These are phyloP conservation scores for Hedya salicella DNA, from an alignment of 2,888 invertebrate genomes.

Conservation along the genomic window DNA sequence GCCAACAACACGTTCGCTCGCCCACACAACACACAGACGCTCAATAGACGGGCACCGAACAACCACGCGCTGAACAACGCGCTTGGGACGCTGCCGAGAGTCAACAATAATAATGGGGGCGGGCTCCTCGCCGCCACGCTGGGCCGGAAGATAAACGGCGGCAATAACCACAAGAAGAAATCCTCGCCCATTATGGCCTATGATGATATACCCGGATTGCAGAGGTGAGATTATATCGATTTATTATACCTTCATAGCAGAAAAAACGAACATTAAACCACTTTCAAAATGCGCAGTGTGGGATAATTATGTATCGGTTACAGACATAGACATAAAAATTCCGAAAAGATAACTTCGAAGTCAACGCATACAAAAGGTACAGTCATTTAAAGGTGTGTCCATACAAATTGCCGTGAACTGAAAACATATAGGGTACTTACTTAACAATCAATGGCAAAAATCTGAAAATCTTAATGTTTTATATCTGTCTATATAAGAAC, in stretches of 20 bases:
- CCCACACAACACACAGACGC: constrained; percentile 74
- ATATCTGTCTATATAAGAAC: no score
- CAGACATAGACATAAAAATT: no score
- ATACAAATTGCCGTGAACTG: no score
- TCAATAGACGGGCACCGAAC: constrained; percentile 70
- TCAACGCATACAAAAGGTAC: no score
- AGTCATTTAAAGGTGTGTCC: no score
- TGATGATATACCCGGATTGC: constrained; percentile 85
- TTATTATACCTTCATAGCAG: neutral
- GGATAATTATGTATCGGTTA: no score
- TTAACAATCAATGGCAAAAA: no score
- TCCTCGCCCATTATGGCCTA: constrained; percentile 82
- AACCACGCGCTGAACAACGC: constrained; percentile 77
- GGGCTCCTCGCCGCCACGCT: constrained; percentile 72
- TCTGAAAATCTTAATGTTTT: no score
- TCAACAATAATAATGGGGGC: constrained; percentile 68
- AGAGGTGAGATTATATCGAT: constrained; percentile 60
- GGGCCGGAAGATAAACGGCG: constrained; percentile 81
- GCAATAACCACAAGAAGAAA: constrained; percentile 83
- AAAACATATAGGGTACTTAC: no score
- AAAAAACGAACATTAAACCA: no score
- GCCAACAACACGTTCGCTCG: constrained; percentile 64
- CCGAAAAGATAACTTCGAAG: no score
- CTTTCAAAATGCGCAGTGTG: no score
- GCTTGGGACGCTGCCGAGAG: constrained; percentile 76